Evolutionary conservation across 2,888 invertebrate species (phyloP).

Genomic region (Pachymerium ferrugineum): DNA sequence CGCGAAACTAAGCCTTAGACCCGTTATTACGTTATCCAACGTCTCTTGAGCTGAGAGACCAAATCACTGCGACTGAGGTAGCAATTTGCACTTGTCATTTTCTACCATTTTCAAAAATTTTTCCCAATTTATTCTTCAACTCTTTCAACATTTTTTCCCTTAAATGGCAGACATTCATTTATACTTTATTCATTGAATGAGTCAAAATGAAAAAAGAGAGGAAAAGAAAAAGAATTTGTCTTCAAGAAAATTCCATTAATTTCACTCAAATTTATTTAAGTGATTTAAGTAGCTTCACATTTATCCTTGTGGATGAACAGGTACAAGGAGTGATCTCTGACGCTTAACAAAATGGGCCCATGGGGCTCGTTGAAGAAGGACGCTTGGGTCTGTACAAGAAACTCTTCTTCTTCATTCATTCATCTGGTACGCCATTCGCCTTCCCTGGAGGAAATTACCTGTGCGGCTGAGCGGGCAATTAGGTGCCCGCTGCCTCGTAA

Average conservation of each 20-base stretch:
- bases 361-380: not conserved
- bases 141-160: too few species aligned
- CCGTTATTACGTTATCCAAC: slow-evolving; percentile 22
- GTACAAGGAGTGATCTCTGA: slow-evolving; percentile 2
- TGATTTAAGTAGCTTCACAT: slow-evolving; percentile 13
- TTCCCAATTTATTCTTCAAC: not conserved
- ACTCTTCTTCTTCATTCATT: slow-evolving; percentile 1
- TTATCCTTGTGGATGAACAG: not conserved
- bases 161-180: too few species aligned
- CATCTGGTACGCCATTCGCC: not conserved
- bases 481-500: slow-evolving; percentile 23
- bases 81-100: not conserved
- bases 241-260: too few species aligned
- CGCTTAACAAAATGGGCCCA: slow-evolving; percentile 23
- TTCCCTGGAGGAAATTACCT: slow-evolving; percentile 22
- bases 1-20: not conserved
- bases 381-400: slow-evolving; percentile 1
- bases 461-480: slow-evolving; percentile 27
- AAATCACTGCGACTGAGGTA: slow-evolving; percentile 10
- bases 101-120: slow-evolving; percentile 10
- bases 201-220: too few species aligned
- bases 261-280: not conserved
- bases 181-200: too few species aligned
- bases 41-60: slow-evolving; percentile 4
- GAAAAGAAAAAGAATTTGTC: too few species aligned